Conservation (phyloP, 2,113 vertebrate genomes). For the Telmatochromis brichardi region DNA sequence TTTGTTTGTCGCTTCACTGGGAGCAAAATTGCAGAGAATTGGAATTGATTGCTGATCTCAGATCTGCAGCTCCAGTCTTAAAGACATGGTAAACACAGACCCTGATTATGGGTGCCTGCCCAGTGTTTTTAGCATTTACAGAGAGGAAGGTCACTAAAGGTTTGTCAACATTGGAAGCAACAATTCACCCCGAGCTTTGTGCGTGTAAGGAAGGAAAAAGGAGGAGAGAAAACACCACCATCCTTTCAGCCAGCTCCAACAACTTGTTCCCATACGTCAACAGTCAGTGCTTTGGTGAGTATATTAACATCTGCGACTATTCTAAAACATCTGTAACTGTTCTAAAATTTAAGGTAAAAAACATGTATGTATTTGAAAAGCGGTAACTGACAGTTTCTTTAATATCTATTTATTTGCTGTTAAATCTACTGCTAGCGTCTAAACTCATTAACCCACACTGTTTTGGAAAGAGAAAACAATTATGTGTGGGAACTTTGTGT, state of each 20-base stretch:
- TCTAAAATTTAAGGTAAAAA: not conserved
- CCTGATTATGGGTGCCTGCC: slow-evolving; percentile 11
- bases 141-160: slow-evolving; percentile 34
- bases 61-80: not conserved
- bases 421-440: not conserved
- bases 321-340: not conserved
- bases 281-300: not conserved
- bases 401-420: not conserved
- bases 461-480: slow-evolving; percentile 27
- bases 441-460: slow-evolving; percentile 29
- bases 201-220: slow-evolving; percentile 17
- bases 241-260: not conserved
- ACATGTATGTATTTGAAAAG: not conserved
- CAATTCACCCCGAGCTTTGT: slow-evolving; percentile 40
- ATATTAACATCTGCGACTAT: not conserved
- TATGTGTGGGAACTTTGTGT: slow-evolving; percentile 29
- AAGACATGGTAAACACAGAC: slow-evolving; percentile 33
- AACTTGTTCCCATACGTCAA: not conserved
- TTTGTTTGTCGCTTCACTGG: not conserved
- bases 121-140: slow-evolving; percentile 39
- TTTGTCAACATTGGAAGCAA: slow-evolving; percentile 39
- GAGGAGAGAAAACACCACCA: slow-evolving; percentile 26
- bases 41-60: slow-evolving; percentile 1
- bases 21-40: not conserved
- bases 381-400: not conserved